Evolutionary conservation across 2,888 invertebrate species (phyloP), one percentile per base, ranked within the genome.

Genomic region (Eristalis arbustorum): DNA sequence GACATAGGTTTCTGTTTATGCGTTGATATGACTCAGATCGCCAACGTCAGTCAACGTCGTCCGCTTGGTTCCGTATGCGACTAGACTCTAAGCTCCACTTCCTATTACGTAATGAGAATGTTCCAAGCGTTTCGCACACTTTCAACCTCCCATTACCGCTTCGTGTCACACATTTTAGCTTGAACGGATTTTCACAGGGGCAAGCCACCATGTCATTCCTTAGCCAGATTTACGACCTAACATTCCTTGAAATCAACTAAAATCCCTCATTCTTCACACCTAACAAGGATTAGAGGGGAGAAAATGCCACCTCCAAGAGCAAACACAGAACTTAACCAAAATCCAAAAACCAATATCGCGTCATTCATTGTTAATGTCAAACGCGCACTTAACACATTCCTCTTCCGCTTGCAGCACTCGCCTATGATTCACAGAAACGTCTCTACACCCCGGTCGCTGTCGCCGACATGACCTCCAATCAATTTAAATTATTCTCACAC

Each of bases 401-500:
- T 23, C 59, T 59, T 59, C 59, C 59, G 18, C 18, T 59, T 18
- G 13, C 59, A 59, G 14, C 59, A 18, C 18, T 59, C 59, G 59
- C 59, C 49, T 25, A 28, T 59, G 59, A 59, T 28, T 59, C 59
- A 25, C 18, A 1, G 59, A 59, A 23, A 59, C 25, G 25, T 13
- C 59, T 59, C 13, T 23, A 59, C 59, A 23, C 13, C 59, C 25
- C 25, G n/a, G 59, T 23, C 23, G 42, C 14, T n/a, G 18, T 25
- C 25, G 23, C 14, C 14, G 25, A 37, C 23, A 57, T 28, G 72
- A 78, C 78, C 78, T 49, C 14, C 49, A 73, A 73, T 79, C 72
- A 73, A 73, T 74, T 68, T 28, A 83, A 74, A 64, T 59, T 42
- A 10, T 83, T 78, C 83, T 69, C 83, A 78, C 78, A 83, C 63